A percentile compares a stretch with the other conserved stretches of the same genome.
phyloP scores from a whole-genome alignment of 2,797 vertebrate genomes.

The Clarias laeviceps region DNA sequence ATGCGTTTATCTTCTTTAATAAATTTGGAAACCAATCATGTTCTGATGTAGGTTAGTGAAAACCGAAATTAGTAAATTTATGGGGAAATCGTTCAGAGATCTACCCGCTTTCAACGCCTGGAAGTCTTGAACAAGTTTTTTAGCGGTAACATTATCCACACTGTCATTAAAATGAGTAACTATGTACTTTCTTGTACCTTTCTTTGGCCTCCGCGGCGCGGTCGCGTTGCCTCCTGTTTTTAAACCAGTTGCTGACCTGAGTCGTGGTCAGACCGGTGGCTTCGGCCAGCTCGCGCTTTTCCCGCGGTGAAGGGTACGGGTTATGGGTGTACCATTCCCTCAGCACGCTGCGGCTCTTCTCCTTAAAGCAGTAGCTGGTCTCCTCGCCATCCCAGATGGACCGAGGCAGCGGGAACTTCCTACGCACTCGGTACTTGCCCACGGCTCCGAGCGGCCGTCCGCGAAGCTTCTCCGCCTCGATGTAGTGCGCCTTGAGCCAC shows the following conservation, averaged over 20 bases:
- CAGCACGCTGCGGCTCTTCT: constrained; percentile 90
- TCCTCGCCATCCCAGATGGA: constrained; percentile 96
- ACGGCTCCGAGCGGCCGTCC: constrained; percentile 91
- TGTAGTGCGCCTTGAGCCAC: constrained; percentile 94
- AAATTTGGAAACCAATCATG: background rate
- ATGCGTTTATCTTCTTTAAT: background rate
- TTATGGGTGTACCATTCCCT: constrained; percentile 94
- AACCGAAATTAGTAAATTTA: background rate
- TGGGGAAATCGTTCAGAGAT: background rate
- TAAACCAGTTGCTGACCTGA: constrained; percentile 97
- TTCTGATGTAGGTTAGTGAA: background rate
- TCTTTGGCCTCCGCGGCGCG: constrained; percentile 88
- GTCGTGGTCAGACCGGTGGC: constrained; percentile 84
- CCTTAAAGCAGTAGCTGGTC: constrained; percentile 98
- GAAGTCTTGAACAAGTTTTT: background rate
- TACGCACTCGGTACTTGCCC: constrained; percentile 91
- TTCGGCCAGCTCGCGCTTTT: constrained; percentile 86
- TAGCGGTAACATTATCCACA: constrained; percentile 12
- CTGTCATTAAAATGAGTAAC: constrained; percentile 3
- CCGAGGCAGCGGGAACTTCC: constrained; percentile 91
- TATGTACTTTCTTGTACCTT: constrained; percentile 76
- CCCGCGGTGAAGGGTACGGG: constrained; percentile 84
- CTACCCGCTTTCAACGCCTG: background rate
- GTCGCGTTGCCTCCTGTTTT: constrained; percentile 90
- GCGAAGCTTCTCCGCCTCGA: constrained; percentile 91